These are phyloP conservation scores for Gorsachius goisagi DNA, from an alignment of 2,113 vertebrate species.

Conservation along the genomic window DNA sequence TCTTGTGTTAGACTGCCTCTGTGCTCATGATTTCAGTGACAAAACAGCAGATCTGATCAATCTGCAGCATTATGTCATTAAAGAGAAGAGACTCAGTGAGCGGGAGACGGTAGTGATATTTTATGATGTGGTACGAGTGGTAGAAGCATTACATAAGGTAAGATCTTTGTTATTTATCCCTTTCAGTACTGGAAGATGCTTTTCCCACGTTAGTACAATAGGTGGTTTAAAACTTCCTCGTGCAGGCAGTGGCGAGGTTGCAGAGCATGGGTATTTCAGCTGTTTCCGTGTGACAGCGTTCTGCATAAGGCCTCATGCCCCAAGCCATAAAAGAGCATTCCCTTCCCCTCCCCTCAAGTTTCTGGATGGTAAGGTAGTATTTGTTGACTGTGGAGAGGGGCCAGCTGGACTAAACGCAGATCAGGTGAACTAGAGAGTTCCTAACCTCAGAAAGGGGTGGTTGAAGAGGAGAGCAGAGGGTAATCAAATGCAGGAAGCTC, in stretches of 20 bases:
- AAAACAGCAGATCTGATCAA: conserved; percentile 98
- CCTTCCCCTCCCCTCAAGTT: neutral
- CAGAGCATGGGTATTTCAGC: neutral
- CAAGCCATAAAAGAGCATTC: neutral
- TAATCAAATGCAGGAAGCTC: neutral
- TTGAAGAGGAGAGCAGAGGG: neutral
- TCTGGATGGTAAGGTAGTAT: rapidly evolving
- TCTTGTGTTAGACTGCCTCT: conserved; percentile 96
- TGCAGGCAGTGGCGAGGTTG: neutral
- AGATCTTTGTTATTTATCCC: neutral
- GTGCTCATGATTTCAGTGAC: conserved; percentile 96
- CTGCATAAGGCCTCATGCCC: rapidly evolving
- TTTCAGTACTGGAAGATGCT: neutral
- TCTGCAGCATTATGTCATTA: conserved; percentile 98
- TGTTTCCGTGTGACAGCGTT: neutral
- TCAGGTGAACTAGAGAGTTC: neutral
- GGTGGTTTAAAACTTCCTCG: neutral
- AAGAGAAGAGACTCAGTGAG: conserved; percentile 95
- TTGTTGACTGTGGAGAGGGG: neutral
- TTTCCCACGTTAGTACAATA: rapidly evolving
- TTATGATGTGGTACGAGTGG: conserved; percentile 96
- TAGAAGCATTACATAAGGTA: conserved; percentile 97
- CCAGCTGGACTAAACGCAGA: neutral
- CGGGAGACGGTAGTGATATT: conserved; percentile 97
- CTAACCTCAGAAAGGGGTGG: neutral